Percentiles rank a stretch among this genome's conserved stretches.
Evolutionary conservation across 2,797 vertebrate genomes (phyloP).

Genomic region (Sus cebifrons): DNA sequence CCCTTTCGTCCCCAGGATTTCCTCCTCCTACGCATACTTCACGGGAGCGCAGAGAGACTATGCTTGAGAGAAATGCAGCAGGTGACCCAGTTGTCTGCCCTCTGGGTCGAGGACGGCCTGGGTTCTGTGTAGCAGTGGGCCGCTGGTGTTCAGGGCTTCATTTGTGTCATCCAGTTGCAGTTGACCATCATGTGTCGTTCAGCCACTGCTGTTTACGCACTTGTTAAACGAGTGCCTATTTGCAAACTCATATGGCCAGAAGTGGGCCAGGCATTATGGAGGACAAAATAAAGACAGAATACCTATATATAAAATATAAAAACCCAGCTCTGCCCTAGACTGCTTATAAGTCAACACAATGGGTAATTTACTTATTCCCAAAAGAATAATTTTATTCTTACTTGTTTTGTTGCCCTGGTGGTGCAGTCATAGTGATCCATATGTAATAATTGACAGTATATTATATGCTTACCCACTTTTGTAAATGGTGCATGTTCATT

Average conservation of each 20-base stretch:
- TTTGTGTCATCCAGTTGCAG: accelerated
- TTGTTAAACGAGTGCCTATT: not conserved
- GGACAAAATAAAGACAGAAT: not conserved
- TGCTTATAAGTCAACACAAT: too few species aligned
- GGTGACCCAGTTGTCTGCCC: not conserved
- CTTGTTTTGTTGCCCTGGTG: not conserved
- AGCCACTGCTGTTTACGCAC: not conserved
- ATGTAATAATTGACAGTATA: not conserved
- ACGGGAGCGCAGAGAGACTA: not conserved
- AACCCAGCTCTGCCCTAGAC: not conserved
- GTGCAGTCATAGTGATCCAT: not conserved
- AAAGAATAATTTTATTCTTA: not conserved
- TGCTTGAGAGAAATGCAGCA: not conserved
- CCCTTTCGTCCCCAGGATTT: not conserved
- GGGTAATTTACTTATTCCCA: not conserved
- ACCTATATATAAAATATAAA: not conserved
- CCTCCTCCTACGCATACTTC: not conserved
- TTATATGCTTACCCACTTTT: not conserved
- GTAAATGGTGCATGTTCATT: not conserved
- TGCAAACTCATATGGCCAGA: not conserved
- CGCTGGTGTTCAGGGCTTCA: accelerated
- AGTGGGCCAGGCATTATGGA: not conserved
- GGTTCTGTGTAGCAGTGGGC: not conserved
- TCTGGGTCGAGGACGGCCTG: not conserved
- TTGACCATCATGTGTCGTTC: accelerated